Percentiles rank a stretch among this genome's conserved stretches.
Evolutionary conservation across 1,140 invertebrate genomes (phyloP).

Genomic region (Achroia grisella): DNA sequence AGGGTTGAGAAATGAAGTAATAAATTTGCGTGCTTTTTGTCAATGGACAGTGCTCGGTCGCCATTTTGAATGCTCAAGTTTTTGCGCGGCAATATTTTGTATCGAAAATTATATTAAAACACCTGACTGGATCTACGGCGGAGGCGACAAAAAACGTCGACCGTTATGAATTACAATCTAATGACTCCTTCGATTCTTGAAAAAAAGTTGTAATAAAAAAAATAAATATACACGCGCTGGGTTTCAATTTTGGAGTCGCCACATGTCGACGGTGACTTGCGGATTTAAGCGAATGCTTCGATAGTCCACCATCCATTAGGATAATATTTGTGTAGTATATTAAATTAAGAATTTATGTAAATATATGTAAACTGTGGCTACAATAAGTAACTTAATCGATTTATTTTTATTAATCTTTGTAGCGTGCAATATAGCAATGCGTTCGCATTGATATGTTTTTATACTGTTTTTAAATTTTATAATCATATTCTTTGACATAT

Average conservation of each 20-base stretch:
- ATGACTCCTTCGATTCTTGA: slow-evolving; percentile 45
- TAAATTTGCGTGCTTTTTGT: slow-evolving; percentile 7
- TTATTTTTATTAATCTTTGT: too few species aligned
- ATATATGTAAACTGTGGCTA: too few species aligned
- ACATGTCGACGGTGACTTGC: slow-evolving; percentile 62
- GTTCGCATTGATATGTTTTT: too few species aligned
- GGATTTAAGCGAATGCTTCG: slow-evolving; percentile 11
- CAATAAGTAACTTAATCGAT: too few species aligned
- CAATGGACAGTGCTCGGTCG: too few species aligned
- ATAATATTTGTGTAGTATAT: background rate
- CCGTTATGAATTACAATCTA: slow-evolving; percentile 62
- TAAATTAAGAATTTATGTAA: too few species aligned
- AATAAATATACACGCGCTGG: slow-evolving; percentile 29
- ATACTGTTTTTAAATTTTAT: too few species aligned
- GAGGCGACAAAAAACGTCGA: slow-evolving; percentile 32
- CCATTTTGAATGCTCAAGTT: slow-evolving; percentile 9
- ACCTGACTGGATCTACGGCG: slow-evolving; percentile 21
- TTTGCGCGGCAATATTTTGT: slow-evolving; percentile 22
- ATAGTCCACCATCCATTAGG: slow-evolving; percentile 7
- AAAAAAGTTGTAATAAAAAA: slow-evolving; percentile 32
- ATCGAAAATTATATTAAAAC: slow-evolving; percentile 22
- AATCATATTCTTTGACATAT: too few species aligned
- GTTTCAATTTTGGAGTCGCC: slow-evolving; percentile 47
- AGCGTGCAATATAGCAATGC: too few species aligned
- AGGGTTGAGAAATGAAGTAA: background rate